Evolutionary conservation across 2,888 invertebrate species (phyloP).

Genomic region (Lasiommata megera): DNA sequence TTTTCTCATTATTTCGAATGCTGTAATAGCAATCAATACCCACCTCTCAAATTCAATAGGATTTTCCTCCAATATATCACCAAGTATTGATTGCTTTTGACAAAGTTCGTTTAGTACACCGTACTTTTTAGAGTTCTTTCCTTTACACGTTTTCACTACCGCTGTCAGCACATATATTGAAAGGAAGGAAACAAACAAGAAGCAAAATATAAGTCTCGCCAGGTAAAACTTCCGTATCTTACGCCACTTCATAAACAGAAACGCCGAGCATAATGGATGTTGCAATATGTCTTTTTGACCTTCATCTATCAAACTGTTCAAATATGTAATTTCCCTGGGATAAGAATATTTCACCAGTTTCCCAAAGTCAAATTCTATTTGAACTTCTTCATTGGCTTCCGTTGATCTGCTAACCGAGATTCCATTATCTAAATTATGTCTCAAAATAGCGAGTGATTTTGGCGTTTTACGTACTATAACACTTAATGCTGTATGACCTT

Average conservation of each 20-base stretch:
- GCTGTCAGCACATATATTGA: constrained; percentile 91
- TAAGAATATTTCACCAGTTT: constrained; percentile 90
- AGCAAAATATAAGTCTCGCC: constrained; percentile 89
- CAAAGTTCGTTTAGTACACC: constrained; percentile 86
- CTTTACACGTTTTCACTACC: constrained; percentile 85
- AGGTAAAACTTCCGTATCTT: constrained; percentile 94
- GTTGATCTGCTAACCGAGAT: constrained; percentile 87
- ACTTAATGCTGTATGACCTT: constrained; percentile 91
- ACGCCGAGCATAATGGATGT: constrained; percentile 93
- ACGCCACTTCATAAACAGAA: constrained; percentile 93
- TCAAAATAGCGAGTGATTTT: constrained; percentile 89
- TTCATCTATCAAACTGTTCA: constrained; percentile 93
- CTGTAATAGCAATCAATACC: constrained; percentile 87
- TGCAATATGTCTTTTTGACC: constrained; percentile 93
- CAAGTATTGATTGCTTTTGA: constrained; percentile 86
- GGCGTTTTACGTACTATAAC: constrained; percentile 93
- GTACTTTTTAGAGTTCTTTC: constrained; percentile 65
- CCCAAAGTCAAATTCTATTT: constrained; percentile 90
- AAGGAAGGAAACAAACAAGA: constrained; percentile 89
- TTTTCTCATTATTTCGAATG: constrained; percentile 89
- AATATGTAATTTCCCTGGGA: constrained; percentile 91
- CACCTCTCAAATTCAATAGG: constrained; percentile 91
- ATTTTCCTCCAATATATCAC: constrained; percentile 86
- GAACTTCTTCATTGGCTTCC: constrained; percentile 90
- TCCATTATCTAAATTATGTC: constrained; percentile 89